phyloP scores from a whole-genome alignment of 2,888 invertebrate species.

The Mythimna impura region DNA sequence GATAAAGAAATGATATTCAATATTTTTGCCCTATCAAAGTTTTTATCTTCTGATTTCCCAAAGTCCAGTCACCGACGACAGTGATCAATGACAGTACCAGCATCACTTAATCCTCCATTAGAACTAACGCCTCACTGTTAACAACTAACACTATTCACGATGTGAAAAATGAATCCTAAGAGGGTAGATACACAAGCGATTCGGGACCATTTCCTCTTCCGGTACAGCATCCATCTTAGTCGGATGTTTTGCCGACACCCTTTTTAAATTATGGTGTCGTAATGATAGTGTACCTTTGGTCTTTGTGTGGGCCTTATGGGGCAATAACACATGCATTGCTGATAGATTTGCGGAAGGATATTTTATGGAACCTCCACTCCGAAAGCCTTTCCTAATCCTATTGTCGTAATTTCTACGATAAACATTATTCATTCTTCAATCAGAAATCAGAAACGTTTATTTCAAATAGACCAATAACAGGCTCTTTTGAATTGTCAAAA shows the following conservation, averaged over 20 bases:
- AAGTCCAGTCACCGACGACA: slow-evolving; percentile 6
- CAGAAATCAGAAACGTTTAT: too few species aligned
- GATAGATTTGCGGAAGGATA: too few species aligned
- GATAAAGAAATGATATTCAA: too few species aligned
- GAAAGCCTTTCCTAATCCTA: too few species aligned
- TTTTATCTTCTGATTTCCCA: too few species aligned
- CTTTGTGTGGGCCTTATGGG: slow-evolving; percentile 21
- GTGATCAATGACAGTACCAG: slow-evolving; percentile 18
- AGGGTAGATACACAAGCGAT: slow-evolving; percentile 80
- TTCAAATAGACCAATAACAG: too few species aligned
- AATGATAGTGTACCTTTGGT: slow-evolving; percentile 64
- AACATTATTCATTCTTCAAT: too few species aligned
- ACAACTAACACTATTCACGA: slow-evolving; percentile 68
- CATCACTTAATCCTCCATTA: slow-evolving; percentile 71
- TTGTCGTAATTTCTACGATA: too few species aligned
- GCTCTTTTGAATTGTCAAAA: too few species aligned
- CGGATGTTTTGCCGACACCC: slow-evolving; percentile 83
- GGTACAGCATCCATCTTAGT: slow-evolving; percentile 84
- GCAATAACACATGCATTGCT: neutral
- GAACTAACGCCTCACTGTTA: slow-evolving; percentile 64
- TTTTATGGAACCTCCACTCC: too few species aligned
- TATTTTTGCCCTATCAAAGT: too few species aligned
- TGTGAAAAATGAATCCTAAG: slow-evolving; percentile 86
- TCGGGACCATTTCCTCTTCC: slow-evolving; percentile 86
- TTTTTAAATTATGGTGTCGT: slow-evolving; percentile 79